Percentiles rank a stretch among this genome's conserved stretches.
Conservation (phyloP, 2,113 vertebrate genomes). For the Silurus meridionalis region DNA sequence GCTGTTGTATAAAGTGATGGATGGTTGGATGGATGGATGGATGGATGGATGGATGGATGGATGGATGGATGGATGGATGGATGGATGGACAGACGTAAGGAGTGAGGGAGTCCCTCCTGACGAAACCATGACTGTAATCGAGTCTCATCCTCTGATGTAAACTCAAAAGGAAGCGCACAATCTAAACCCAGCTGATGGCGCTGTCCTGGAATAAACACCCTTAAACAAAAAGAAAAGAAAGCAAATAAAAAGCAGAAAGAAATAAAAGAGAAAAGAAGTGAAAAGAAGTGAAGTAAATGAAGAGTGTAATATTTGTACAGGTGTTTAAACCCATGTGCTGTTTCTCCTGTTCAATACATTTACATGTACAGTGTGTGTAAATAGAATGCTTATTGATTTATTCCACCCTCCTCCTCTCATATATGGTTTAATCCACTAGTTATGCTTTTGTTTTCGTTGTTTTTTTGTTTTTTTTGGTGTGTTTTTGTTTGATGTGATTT, state of each 20-base stretch:
- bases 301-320: conserved; percentile 66
- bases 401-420: conserved; percentile 61
- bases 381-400: conserved; percentile 60
- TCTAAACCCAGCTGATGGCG: conserved; percentile 49
- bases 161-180: neutral
- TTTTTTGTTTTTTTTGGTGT: conserved; percentile 58
- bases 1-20: neutral
- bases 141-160: neutral
- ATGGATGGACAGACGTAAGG: no score
- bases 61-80: no score
- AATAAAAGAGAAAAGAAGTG: conserved; percentile 45
- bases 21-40: neutral
- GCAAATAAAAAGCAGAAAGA: conserved; percentile 37
- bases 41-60: no score
- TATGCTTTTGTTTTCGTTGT: conserved; percentile 56
- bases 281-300: conserved; percentile 53
- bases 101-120: conserved; percentile 48
- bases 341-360: conserved; percentile 73
- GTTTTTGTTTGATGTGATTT: conserved; percentile 61
- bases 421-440: conserved; percentile 66
- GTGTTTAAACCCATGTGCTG: conserved; percentile 73
- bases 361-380: conserved; percentile 73
- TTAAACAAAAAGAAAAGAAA: conserved; percentile 57
- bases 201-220: conserved; percentile 65
- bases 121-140: conserved; percentile 12